Evolutionary conservation across 1,140 invertebrate species (phyloP), one percentile per base, ranked within the genome.

Genomic region (Charaxes varanes): DNA sequence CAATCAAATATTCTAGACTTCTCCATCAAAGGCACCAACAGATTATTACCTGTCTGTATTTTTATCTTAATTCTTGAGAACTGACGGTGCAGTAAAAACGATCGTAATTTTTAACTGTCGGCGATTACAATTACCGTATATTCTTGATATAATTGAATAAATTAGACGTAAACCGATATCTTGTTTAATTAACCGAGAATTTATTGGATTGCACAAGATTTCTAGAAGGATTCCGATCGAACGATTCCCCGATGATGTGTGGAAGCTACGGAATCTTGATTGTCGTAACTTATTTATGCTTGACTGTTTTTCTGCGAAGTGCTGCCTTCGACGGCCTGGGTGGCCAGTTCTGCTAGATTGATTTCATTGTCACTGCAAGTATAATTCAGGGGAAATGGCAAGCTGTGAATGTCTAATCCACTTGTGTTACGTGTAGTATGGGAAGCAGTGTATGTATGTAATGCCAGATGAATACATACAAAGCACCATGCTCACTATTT

Each of bases 291-390:
- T 42, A 31, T 36, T 44, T 44, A 35, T 36, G 33, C 41, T 44
- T 44, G 41, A 17, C 41, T 26, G 14, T 35, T 43, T 47, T 66
- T 63, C 60, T 53, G 22, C 50, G 60, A 67, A 67, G 44, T 28
- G 28, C 23, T 43, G 41, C 34, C 26, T 35, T 32, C 33, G 15
- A 40, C 60, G 24, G 47, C 57, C 46, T 69, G 65, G 65, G 66
- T 70, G 66, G 66, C 51, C 60, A 50, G 31, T 42, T 45, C 41
- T 40, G 35, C 49, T 46, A 42, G 56, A 62, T 66, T 55, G 63
- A 63, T 43, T 66, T 58, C 60, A 63, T 61, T 63, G 63, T 66
- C 60, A 63, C 56, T 42, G 53, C 40, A 42, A 42, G 46, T 44
- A 62, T 63, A 56, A 66, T 65, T 62, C 60, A 62, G 41, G 37